These are phyloP conservation scores for Pheucticus melanocephalus DNA, from an alignment of 2,113 vertebrate genomes.

Conservation along the genomic window DNA sequence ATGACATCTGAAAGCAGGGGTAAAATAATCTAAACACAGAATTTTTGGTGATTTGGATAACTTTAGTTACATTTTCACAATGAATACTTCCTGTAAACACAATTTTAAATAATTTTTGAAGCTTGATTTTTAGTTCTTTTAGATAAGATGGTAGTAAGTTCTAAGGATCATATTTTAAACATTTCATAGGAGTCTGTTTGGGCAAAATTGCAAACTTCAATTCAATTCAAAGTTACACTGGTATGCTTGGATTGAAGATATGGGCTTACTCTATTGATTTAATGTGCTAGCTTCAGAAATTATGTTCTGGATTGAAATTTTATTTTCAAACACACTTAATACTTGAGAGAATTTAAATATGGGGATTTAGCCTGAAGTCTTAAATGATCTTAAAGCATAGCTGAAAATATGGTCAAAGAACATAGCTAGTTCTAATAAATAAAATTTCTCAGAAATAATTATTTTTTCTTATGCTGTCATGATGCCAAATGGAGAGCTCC, in stretches of 20 bases:
- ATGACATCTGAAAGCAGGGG: background rate
- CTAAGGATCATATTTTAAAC: background rate
- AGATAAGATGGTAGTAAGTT: background rate
- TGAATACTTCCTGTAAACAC: background rate
- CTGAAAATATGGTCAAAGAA: background rate
- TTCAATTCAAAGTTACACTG: background rate
- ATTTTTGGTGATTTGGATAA: background rate
- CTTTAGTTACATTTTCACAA: background rate
- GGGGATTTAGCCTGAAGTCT: background rate
- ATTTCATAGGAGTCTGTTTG: background rate
- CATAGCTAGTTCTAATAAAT: background rate
- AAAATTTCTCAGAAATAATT: background rate
- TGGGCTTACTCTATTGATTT: background rate
- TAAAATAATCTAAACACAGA: background rate
- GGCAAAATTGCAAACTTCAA: background rate
- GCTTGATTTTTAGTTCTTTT: background rate
- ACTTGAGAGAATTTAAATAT: background rate
- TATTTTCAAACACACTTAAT: background rate
- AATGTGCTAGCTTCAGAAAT: background rate
- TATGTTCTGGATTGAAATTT: background rate
- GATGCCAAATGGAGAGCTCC: background rate
- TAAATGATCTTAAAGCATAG: background rate
- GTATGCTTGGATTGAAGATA: background rate
- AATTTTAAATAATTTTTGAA: background rate
- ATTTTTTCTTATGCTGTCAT: background rate